These are phyloP conservation scores for Mesitornis unicolor DNA, from an alignment of 2,113 vertebrate genomes.

Conservation along the genomic window DNA sequence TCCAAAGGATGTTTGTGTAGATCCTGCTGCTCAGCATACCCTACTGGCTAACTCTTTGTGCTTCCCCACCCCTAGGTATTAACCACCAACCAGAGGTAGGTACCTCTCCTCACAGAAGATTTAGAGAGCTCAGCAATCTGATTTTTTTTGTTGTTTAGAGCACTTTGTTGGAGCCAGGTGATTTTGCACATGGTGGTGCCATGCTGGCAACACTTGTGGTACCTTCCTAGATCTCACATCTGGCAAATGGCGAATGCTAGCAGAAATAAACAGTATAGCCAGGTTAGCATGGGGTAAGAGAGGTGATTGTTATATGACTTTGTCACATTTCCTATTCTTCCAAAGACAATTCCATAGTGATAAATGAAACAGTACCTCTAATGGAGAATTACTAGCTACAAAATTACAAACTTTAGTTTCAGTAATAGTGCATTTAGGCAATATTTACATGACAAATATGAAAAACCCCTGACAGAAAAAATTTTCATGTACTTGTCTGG, in stretches of 20 bases:
- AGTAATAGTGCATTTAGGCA: not conserved
- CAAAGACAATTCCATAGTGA: not conserved
- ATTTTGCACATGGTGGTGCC: not conserved
- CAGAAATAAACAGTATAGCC: not conserved
- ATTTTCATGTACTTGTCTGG: constrained; percentile 43
- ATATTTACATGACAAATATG: constrained; percentile 60
- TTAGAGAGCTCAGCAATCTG: not conserved
- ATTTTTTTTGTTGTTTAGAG: not conserved
- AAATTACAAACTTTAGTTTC: constrained; percentile 41
- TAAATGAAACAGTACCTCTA: not conserved
- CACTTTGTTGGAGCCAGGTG: not conserved
- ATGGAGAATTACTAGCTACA: not conserved
- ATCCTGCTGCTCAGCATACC: not conserved
- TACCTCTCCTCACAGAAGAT: not conserved
- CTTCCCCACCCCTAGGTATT: not conserved
- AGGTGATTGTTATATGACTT: not conserved
- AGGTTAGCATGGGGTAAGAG: not conserved
- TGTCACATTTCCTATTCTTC: not conserved
- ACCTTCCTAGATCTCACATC: not conserved
- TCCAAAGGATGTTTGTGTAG: not conserved
- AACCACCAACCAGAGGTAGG: not conserved
- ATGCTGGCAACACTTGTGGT: not conserved
- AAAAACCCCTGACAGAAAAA: constrained; percentile 38
- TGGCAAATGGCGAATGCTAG: not conserved
- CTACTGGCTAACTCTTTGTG: not conserved